Evolutionary conservation across 2,888 invertebrate genomes (phyloP), one percentile per base, ranked within the genome.

Genomic region (Anodontia alba): DNA sequence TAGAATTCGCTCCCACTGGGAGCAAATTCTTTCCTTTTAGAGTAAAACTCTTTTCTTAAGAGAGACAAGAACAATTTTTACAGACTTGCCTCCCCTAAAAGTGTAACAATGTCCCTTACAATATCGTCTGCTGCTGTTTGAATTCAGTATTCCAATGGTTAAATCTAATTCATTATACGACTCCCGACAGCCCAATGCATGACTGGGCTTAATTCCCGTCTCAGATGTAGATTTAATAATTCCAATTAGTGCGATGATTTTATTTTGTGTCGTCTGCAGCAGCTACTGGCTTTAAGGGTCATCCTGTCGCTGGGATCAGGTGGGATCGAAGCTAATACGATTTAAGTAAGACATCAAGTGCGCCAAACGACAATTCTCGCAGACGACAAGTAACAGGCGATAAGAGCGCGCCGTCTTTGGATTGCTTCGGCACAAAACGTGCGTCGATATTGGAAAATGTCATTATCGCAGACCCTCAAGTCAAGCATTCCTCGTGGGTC

Each of bases 321-420:
- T 83, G 83, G 79, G 77, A 49, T 43, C 70, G 70, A 70, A 57
- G 73, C 66, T 73, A 80, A 70, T 78, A 54, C 66, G 73, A 76
- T 73, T 77, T 80, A 77, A 76, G 78, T 81, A 80, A 80, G 81
- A 81, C 77, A 86, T 86, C 86, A 86, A 70, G 73, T 62, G 62
- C 62, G 62, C 62, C 62, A 62, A 62, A 62, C 62, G 33, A 62
- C 62, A 62, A 33, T 38, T 38, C 62, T 62, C 23, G 46, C 33
- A 62, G 62, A 62, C 62, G 62, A 62, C 62, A 62, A 62, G 62
- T 31, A 62, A 62, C 31, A 62, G 31, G 10, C 62, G 33, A 62
- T 62, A 62, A 62, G 62, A 36, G 73, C 51, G 54, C 72, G 68
- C 54, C 54, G 20, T 17, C 5, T 62, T 62, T 17, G 62, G 62